These are phyloP conservation scores for Streptopelia turtur DNA, from an alignment of 2,797 vertebrate species.

Conservation along the genomic window DNA sequence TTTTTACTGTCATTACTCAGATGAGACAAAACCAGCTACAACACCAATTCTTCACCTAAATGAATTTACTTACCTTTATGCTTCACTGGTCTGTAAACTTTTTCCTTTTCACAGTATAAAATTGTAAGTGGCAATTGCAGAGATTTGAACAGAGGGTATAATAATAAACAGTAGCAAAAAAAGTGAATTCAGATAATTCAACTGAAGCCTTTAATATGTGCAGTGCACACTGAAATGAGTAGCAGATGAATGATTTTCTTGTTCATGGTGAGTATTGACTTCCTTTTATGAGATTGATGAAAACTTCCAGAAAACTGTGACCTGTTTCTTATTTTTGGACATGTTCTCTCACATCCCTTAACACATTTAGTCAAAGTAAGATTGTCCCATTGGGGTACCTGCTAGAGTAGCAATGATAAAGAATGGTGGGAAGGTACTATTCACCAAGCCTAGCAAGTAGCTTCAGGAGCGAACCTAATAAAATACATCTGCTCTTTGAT, in stretches of 20 bases:
- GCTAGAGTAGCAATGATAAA: neutral
- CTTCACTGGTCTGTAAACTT: constrained; percentile 70
- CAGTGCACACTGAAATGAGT: constrained; percentile 46
- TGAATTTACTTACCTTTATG: constrained; percentile 60
- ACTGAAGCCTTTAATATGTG: constrained; percentile 39
- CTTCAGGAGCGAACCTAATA: neutral
- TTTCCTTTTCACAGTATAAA: constrained; percentile 75
- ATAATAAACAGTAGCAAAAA: constrained; percentile 68
- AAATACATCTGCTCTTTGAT: neutral
- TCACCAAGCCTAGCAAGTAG: neutral
- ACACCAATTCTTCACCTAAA: constrained; percentile 57
- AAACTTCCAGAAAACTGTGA: constrained; percentile 47
- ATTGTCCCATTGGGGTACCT: neutral
- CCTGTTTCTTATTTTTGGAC: constrained; percentile 25
- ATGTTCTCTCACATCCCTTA: neutral
- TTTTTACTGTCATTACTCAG: constrained; percentile 70
- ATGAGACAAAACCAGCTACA: constrained; percentile 59
- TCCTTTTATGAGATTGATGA: constrained; percentile 58
- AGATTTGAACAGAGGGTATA: constrained; percentile 66
- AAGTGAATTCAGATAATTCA: constrained; percentile 50
- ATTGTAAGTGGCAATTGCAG: constrained; percentile 67
- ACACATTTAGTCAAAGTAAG: neutral
- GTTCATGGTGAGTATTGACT: constrained; percentile 26
- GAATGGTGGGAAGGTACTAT: neutral
- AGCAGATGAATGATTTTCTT: constrained; percentile 35